phyloP scores from a whole-genome alignment of 2,797 vertebrate genomes.

The Sebastes taczanowskii region DNA sequence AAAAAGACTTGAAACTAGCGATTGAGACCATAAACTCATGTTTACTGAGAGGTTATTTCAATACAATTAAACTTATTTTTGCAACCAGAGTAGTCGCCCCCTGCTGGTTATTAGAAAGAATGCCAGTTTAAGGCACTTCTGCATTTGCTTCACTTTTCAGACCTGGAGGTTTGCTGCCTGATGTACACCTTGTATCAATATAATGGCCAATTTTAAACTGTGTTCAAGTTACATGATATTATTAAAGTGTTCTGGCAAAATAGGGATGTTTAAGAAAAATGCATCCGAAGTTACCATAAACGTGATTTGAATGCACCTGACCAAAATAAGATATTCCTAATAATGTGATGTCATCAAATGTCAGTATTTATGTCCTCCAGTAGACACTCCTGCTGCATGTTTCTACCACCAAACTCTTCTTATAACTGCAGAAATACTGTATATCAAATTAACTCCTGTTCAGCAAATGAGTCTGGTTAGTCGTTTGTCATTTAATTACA shows the following conservation, averaged over 20 bases:
- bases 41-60: too few species aligned
- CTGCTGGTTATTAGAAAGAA: too few species aligned
- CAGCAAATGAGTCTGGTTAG: conserved; percentile 27
- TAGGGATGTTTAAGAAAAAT: background rate
- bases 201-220: background rate
- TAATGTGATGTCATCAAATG: conserved; percentile 9
- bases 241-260: background rate
- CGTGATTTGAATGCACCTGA: conserved; percentile 1
- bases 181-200: background rate
- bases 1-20: too few species aligned
- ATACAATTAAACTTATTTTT: too few species aligned
- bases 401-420: conserved; percentile 7
- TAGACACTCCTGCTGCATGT: conserved; percentile 6
- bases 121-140: too few species aligned
- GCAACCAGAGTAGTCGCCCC: too few species aligned
- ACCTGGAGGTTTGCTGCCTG: too few species aligned
- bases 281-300: background rate
- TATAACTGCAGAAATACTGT: conserved; percentile 15
- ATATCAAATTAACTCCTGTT: conserved; percentile 39
- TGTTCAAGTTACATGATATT: background rate
- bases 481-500: conserved; percentile 45
- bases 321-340: background rate
- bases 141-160: too few species aligned
- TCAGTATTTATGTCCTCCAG: background rate
- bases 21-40: too few species aligned